Base-by-base conservation (phyloP, 2,888 invertebrate genomes). In the Octodonta nipae region DNA sequence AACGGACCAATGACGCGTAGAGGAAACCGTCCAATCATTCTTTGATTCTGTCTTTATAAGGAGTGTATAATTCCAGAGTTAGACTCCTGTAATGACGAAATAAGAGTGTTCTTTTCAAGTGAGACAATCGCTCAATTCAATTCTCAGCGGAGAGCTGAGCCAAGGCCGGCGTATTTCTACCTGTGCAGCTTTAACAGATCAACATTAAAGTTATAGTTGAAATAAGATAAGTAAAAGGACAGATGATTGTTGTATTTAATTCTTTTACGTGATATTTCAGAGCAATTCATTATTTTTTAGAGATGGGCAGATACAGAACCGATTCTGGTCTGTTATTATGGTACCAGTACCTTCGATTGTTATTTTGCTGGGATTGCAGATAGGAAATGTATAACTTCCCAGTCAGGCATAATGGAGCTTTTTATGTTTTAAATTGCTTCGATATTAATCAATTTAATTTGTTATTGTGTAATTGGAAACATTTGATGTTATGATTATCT, bases 181-280 rank as follows among this genome's bases (percentile, higher is more conserved):
- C n/a, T n/a, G 22, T 11, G n/a, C 22, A n/a, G 4, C 37, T 50
- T 49, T 30, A 49, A 51, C 49, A 54, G 53, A 53, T 52, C 52
- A 45, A 56, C 53, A 58, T 60, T 58, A 58, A 60, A 57, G 58
- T 58, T 60, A 58, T 59, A 57, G 55, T 57, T 58, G 48, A 51
- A 57, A 58, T 57, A 51, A 60, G 59, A 58, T 62, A 61, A 62
- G 61, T 61, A 62, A 61, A 61, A 62, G 61, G 58, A 60, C 49
- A 51, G 50, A 50, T 60, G 60, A 61, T 58, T 47, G 60, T 50
- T 55, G 60, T 60, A 47, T 61, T 62, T 61, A 61, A 61, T 58
- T 58, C 59, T 61, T 60, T 60, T 61, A 61, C 61, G 60, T 61
- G 61, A 61, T 61, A 58, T 59, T 60, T 49, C 56, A 48, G 56